A percentile compares a stretch with the other conserved stretches of the same genome.
phyloP scores from a whole-genome alignment of 1,140 invertebrate species.

The Caerostris extrusa region DNA sequence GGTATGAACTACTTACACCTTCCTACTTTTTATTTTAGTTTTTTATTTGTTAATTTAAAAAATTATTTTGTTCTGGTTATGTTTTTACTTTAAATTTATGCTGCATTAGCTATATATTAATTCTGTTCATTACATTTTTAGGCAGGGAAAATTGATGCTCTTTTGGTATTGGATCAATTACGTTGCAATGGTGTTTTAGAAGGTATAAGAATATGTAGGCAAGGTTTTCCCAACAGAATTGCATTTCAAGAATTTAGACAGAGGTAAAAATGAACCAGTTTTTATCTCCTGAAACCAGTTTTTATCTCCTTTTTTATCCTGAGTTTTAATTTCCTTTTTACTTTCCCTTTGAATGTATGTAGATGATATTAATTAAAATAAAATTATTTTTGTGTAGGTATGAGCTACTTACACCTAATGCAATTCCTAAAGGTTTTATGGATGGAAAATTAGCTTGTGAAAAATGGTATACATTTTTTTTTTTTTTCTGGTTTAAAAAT shows the following conservation, averaged over 20 bases:
- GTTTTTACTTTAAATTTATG: too few species aligned
- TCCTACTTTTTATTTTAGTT: too few species aligned
- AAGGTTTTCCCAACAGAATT: conserved; percentile 97
- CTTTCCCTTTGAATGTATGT: neutral
- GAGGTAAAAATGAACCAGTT: conserved; percentile 80
- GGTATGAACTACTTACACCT: conserved; percentile 97
- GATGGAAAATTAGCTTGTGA: conserved; percentile 99
- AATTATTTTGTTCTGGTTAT: too few species aligned
- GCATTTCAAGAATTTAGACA: conserved; percentile 90
- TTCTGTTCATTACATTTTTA: conserved; percentile 22
- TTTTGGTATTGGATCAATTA: conserved; percentile 96
- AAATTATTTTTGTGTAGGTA: conserved; percentile 83
- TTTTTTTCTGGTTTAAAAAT: conserved; percentile 40
- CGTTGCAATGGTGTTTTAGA: conserved; percentile 99
- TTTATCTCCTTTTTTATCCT: neutral
- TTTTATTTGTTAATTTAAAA: too few species aligned
- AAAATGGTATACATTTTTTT: conserved; percentile 86
- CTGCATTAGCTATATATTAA: too few species aligned
- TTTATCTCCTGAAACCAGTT: neutral
- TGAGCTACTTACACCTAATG: conserved; percentile 98
- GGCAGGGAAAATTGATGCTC: conserved; percentile 98
- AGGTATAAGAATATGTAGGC: conserved; percentile 99
- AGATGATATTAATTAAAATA: neutral
- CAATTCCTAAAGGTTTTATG: conserved; percentile 99
- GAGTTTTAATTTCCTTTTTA: neutral